Base-by-base conservation (phyloP, 2,888 invertebrate species). In the Branchellion lobata region DNA sequence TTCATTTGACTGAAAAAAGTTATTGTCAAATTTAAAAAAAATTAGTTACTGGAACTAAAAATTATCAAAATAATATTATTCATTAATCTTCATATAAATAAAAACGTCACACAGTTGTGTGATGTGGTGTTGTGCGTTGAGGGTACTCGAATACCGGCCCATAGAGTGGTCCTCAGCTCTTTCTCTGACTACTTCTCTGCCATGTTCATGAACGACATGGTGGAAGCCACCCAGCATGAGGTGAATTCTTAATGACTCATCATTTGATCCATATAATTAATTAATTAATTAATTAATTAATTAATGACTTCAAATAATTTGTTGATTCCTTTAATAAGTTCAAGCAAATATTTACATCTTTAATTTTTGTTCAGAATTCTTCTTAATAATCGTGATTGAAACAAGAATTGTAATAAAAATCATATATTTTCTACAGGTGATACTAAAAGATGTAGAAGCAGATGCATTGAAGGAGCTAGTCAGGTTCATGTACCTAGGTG, bases 141-240 rank as follows among this genome's bases (percentile, higher is more conserved):
- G n/a, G 86, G 85, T 8, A 87, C 86, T 80, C 87, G 92, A 84
- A 91, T 94, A 84, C 91, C 92, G 82, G 94, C 94, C 36, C 94
- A 94, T 89, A 92, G 94, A 85, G 89, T 96, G 83, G 93, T 96
- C 78, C 90, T 96, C 82, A 93, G 94, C 84, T 94, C 95, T 68
- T 93, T 94, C 80, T 95, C 95, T 84, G 94, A 95, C 88, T 96
- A 96, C 88, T 96, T 96, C 89, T 92, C 93, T 69, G 95, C 94
- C 61, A 57, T 57, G 61, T 57, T 57, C 24, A 24, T 24, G 21
- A 57, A 18, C 24, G 61, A 57, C 24, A 57, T 57, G 61, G 61
- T 57, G 3, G 61, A 57, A n/a, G 61, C 61, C 24, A 57, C 91
- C 82, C 92, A 94, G 87, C 90, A 91, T 82, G 94, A 95, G 89